Base-by-base conservation (phyloP, 2,797 vertebrate genomes). In the Momotus momota region DNA sequence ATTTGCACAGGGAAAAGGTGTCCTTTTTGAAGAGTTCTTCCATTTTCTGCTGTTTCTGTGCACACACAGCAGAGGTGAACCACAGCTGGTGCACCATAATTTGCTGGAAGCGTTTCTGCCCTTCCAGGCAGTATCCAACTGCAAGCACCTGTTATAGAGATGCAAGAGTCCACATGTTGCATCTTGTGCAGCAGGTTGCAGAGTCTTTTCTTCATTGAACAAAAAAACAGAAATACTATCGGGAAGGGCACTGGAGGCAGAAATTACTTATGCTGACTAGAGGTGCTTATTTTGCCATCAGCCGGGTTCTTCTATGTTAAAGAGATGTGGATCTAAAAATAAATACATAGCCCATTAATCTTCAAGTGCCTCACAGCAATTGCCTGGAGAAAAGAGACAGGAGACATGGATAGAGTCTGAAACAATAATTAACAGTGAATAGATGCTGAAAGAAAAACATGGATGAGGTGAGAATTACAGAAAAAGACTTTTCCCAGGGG, bases 391-490 rank as follows among this genome's bases (percentile, higher is more conserved):
- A 90, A 91, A 90, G 72, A 88, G 81, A 51, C 51, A 57, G 67
- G 73, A 96, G 71, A 88, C 91, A 73, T 46, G 49, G 69, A 69
- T 66, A 84, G 81, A 87, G 77, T 26, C 77, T 90, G 80, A 75
- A 91, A 93, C 83, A 86, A 86, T 94, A 95, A 96, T 94, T 93
- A 96, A 90, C 58, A 77, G 60, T 88, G 91, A 96, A 70, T 15
- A 91, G 62, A 79, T 1, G 9, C 58, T 60, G 86, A 81, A 92
- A 87, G 64, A 77, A 88, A 88, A 90, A 29, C 45, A 52, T 7
- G 27, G 48, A 38, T 83, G 67, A 91, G n/a, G 31, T 90, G 86
- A 38, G 88, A 96, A 96, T 88, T 83, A 65, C 16, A 25, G 91
- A 35, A 88, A 49, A 78, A 84, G 20, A 12, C 6, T 81, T 92